Percentiles rank a stretch among this genome's conserved stretches.
phyloP scores from a whole-genome alignment of 2,113 vertebrate genomes.

The Gymnobelideus leadbeateri region DNA sequence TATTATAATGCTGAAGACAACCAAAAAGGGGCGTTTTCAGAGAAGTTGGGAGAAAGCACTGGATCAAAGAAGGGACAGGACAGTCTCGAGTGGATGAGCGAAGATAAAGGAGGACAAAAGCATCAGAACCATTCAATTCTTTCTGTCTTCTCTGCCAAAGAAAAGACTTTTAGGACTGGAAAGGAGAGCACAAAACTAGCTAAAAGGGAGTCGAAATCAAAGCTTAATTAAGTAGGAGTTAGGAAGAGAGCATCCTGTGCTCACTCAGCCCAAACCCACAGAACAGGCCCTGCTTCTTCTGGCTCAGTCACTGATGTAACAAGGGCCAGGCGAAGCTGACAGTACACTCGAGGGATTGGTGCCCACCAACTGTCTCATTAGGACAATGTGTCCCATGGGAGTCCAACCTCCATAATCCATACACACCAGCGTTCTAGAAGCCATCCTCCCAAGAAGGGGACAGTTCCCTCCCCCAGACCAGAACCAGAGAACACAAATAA shows the following conservation, averaged over 20 bases:
- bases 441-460: background rate
- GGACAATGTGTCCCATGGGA: background rate
- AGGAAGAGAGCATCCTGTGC: background rate
- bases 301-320: background rate
- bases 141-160: background rate
- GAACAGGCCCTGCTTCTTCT: background rate
- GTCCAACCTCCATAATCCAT: background rate
- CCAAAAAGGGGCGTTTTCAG: background rate
- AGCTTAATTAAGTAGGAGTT: background rate
- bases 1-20: background rate
- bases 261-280: background rate
- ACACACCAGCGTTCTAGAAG: background rate
- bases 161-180: background rate
- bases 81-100: background rate
- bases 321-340: background rate
- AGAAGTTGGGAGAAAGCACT: background rate
- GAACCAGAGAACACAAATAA: background rate
- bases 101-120: background rate
- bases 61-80: background rate
- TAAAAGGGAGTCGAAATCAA: background rate
- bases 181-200: background rate
- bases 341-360: accelerated
- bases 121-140: background rate
- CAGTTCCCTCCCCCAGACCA: too few relatives aligned
- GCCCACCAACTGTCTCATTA: background rate